A percentile compares a stretch with the other conserved stretches of the same genome.
Evolutionary conservation across 2,797 vertebrate species (phyloP).

Genomic region (Microcaecilia unicolor): DNA sequence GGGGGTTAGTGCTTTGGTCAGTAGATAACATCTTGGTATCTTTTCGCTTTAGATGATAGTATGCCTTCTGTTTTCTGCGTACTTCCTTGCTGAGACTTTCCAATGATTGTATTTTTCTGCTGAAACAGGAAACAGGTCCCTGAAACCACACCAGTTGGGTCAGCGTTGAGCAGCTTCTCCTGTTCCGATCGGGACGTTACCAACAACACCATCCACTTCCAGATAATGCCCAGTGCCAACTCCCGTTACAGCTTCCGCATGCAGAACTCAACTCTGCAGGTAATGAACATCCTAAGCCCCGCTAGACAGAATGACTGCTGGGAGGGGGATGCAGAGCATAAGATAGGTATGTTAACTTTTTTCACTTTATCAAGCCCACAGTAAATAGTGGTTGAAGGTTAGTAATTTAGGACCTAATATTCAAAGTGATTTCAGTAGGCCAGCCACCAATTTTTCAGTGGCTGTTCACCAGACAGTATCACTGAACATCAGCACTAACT

Average conservation of each 20-base stretch:
- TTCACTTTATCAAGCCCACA: too few relatives aligned
- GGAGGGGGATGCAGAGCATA: background rate
- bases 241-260: slow-evolving; percentile 30
- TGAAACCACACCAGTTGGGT: slow-evolving; percentile 18
- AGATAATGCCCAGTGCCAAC: slow-evolving; percentile 11
- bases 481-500: too few relatives aligned
- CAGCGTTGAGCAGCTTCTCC: slow-evolving; percentile 20
- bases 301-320: background rate
- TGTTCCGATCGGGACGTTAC: slow-evolving; percentile 17
- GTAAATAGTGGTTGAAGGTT: background rate
- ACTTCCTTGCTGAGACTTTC: too few relatives aligned
- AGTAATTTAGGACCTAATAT: too few relatives aligned
- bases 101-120: background rate
- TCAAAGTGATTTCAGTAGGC: too few relatives aligned
- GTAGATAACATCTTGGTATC: too few relatives aligned
- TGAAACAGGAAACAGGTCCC: slow-evolving; percentile 38
- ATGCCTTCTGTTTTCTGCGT: too few relatives aligned
- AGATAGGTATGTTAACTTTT: too few relatives aligned
- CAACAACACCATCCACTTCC: slow-evolving; percentile 20
- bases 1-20: too few relatives aligned
- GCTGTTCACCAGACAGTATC: too few relatives aligned
- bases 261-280: slow-evolving; percentile 33
- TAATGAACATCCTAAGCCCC: slow-evolving; percentile 1
- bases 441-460: too few relatives aligned
- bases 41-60: too few relatives aligned